phyloP scores from a whole-genome alignment of 2,888 invertebrate genomes.

The Noctua janthe region DNA sequence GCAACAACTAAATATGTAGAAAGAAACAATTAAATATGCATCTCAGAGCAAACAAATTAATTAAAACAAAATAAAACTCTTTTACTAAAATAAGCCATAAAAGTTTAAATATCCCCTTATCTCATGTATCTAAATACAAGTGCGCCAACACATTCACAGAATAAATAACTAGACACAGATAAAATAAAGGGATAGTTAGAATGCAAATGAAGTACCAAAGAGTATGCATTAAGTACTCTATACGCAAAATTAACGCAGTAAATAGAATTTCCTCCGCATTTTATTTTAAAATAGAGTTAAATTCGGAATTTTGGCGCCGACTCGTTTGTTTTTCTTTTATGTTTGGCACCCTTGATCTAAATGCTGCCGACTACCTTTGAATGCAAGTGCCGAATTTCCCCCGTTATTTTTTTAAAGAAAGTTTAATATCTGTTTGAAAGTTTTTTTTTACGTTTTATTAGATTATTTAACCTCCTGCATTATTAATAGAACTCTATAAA shows the following conservation, averaged over 20 bases:
- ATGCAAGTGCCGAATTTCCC: conserved; percentile 20
- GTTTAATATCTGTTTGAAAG: not conserved
- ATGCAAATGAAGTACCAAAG: conserved; percentile 57
- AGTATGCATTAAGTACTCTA: conserved; percentile 52
- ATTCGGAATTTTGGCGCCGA: conserved; percentile 17
- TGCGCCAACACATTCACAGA: conserved; percentile 31
- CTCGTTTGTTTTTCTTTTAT: conserved; percentile 27
- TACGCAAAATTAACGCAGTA: conserved; percentile 54
- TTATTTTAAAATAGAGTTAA: conserved; percentile 40
- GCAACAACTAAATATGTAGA: not conserved
- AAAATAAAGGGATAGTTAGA: conserved; percentile 55
- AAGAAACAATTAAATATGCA: not conserved
- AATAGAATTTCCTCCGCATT: conserved; percentile 40
- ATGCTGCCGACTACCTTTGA: conserved; percentile 14
- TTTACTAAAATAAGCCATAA: conserved; percentile 21
- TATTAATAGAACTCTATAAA: not conserved
- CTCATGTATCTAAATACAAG: conserved; percentile 17
- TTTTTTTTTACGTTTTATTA: too few species aligned
- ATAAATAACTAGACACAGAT: conserved; percentile 41
- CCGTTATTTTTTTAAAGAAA: not conserved
- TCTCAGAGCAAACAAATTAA: not conserved
- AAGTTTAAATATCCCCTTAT: conserved; percentile 21
- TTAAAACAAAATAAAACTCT: conserved; percentile 13
- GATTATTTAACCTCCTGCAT: not conserved
- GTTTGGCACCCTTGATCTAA: conserved; percentile 36